These are phyloP conservation scores for Mesoligia furuncula DNA, from an alignment of 2,888 invertebrate genomes.

Conservation along the genomic window DNA sequence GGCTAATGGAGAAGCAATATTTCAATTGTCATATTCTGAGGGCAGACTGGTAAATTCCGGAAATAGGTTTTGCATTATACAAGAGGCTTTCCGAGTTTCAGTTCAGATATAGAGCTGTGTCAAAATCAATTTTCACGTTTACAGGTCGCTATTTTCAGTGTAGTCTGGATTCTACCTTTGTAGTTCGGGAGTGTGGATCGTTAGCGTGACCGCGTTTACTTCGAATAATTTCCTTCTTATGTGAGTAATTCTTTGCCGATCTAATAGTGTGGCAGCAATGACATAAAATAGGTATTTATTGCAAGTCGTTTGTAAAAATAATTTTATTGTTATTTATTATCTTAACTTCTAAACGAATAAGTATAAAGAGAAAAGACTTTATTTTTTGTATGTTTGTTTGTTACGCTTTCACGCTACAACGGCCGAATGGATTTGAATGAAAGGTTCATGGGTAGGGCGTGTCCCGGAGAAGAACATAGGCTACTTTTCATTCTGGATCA, in stretches of 20 bases:
- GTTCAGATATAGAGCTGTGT: constrained; percentile 82
- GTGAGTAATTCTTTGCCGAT: neutral
- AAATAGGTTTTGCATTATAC: constrained; percentile 84
- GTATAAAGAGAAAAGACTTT: too few relatives aligned
- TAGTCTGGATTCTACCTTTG: constrained; percentile 72
- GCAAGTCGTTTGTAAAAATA: neutral
- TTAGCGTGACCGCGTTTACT: neutral
- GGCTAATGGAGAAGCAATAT: constrained; percentile 73
- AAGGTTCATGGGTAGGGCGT: too few relatives aligned
- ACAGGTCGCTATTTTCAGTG: constrained; percentile 86
- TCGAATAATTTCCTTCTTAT: neutral
- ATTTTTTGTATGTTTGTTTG: too few relatives aligned
- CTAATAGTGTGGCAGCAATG: neutral
- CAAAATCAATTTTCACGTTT: constrained; percentile 88
- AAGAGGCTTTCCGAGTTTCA: constrained; percentile 76
- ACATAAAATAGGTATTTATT: neutral
- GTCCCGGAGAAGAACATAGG: too few relatives aligned
- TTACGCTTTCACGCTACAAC: too few relatives aligned
- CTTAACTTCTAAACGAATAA: too few relatives aligned
- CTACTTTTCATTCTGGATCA: too few relatives aligned
- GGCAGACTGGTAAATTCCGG: constrained; percentile 74
- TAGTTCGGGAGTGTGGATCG: constrained; percentile 69
- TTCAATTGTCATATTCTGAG: constrained; percentile 77
- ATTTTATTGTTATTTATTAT: neutral
- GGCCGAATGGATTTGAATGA: too few relatives aligned